Base-by-base conservation (phyloP, 1,140 invertebrate genomes). In the Rhagoletis zephyria region DNA sequence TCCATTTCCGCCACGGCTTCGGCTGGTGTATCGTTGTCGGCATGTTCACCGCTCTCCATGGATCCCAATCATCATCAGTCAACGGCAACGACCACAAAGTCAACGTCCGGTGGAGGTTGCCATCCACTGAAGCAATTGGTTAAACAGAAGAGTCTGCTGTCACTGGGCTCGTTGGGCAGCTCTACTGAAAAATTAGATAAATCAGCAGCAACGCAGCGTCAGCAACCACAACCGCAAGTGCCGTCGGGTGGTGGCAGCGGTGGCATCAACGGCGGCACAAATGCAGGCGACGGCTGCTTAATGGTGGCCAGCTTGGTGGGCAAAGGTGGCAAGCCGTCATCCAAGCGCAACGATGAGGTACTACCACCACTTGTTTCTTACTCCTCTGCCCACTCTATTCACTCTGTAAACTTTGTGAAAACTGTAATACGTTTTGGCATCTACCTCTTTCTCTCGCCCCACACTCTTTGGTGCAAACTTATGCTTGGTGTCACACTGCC, bases 171-270 rank as follows among this genome's bases (percentile, higher is more conserved):
- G 40, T 64, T 45, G 59, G 14, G 85, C 45, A 42, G 85, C 60
- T 86, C 85, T 42, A 3, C 42, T 42, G 63, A 86, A 61, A 61
- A 65, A 61, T 59, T 86, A 64, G 42, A 65, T 64, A 65, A 86
- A 65, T 86, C 81, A 61, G 30, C 30, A 85, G 19, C 19, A 60
- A 85, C 19, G 56, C 81, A 86, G 45, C 70, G 64, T 30, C 64
- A 86, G 61, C 70, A 87, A 74, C 64, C 87, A 59, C 65, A 87
- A 87, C 65, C 87, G n/a, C 70, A 77, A 87, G 87, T 74, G 63
- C 87, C 87, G 74, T 59, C 56, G 45, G 45, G 45, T 77, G 70
- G 70, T 30, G 70, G 70, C 40, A 51, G 42, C 30, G 12, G 48
- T 60, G 87, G 6, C 7, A 9, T 59, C 30, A 30, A 30, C 30